Base-by-base conservation (phyloP, 2,113 vertebrate species). In the Ciconia maguari region DNA sequence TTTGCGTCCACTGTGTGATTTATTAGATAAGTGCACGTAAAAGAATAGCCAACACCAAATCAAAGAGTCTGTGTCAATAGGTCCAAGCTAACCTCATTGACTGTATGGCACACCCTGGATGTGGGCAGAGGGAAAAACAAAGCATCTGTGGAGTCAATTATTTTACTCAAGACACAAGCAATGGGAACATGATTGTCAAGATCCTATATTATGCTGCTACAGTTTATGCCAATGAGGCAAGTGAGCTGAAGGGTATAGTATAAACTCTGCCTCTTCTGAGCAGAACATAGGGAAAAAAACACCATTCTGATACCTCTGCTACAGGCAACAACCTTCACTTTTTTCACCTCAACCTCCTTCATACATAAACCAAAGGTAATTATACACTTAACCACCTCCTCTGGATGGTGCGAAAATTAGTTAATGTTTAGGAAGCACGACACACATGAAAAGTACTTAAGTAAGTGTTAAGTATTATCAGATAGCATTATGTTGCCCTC, bases 351-450 rank as follows among this genome's bases (percentile, higher is more conserved):
- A 36, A 6, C 38, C 69, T 92, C 52, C 42, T 66, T 69, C 52
- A 19, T 22, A 55, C 36, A 65, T 74, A 82, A 94, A 85, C 74
- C 44, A 41, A 83, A 94, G 51, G 72, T 71, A 97, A 93, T 89
- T 76, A 75, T 7, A 81, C 38, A 87, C 30, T 51, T 66, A 55
- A 61, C 11, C 20, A 87, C 41, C 78, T 71, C 75, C 69, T 83
- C 68, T 72, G 55, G 48, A 80, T 78, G 48, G 32, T 95, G 78
- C 32, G 75, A 90, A 92, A 93, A 96, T 92, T 49, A 94, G 65
- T 58, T 91, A 72, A 93, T 82, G 60, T 95, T 93, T 92, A 83
- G 79, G 86, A 88, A 93, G 32, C 44, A 69, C 3, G 6, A 54
- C 57, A 51, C 52, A 26, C 69, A 83, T 26, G 41, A 70, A 58